Conservation (phyloP, 2,797 vertebrate species). For the Acropternis orthonyx region DNA sequence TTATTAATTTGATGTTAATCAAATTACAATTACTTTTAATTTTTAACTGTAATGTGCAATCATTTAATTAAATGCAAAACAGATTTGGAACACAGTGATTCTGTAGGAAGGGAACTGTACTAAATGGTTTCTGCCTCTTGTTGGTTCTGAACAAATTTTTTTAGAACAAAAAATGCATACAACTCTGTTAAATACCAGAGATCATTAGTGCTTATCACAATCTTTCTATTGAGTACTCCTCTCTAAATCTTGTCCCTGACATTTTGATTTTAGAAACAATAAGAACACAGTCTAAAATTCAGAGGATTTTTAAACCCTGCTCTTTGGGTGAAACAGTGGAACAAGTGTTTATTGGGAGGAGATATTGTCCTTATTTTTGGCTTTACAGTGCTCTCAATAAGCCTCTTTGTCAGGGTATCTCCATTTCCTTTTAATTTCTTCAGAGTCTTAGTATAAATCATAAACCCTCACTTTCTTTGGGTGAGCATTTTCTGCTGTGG, state of each 20-base stretch:
- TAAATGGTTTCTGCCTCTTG: neutral
- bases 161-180: neutral
- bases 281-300: neutral
- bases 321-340: neutral
- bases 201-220: fast-evolving
- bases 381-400: neutral
- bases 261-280: neutral
- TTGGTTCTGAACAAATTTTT: neutral
- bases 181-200: neutral
- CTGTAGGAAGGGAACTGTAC: neutral
- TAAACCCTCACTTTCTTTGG: fast-evolving
- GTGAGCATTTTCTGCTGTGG: neutral
- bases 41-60: neutral
- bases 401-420: neutral
- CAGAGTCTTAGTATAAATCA: neutral
- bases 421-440: neutral
- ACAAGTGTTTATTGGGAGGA: neutral
- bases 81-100: neutral
- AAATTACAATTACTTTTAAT: slow-evolving; percentile 18
- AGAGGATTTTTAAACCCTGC: neutral
- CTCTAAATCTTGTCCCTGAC: neutral
- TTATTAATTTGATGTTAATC: slow-evolving; percentile 15
- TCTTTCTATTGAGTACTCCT: neutral
- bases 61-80: neutral
- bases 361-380: neutral